Base-by-base conservation (phyloP, 2,888 invertebrate genomes). In the Pyrrhia umbra region DNA sequence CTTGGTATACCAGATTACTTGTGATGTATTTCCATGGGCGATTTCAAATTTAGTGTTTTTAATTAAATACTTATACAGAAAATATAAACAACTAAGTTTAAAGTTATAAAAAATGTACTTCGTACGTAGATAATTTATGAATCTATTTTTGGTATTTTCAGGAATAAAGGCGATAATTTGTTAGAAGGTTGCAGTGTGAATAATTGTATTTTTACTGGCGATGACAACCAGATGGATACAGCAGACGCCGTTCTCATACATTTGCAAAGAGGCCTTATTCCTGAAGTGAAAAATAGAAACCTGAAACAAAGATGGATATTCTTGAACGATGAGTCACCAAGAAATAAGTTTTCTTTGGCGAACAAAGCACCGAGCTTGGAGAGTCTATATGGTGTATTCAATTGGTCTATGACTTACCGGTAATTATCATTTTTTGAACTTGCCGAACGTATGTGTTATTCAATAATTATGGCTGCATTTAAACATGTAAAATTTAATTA, bases 401-500 rank as follows among this genome's bases (percentile, higher is more conserved):
- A 97, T 83, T 97, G 97, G 96, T 96, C 96, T 0, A 96, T 97
- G 96, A 95, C 95, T 1, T 97, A 96, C 83, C 94, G 95, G 96
- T 96, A 85, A 74, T 62, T 64, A 6, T n/a, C 2, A 34, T 34
- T 10, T 27, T 27, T n/a, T 34, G 3, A 34, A 34, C 23, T 6
- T 4, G 23, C 23, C 6, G 2, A 23, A 23, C n/a, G n/a, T n/a
- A n/a, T n/a, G n/a, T n/a, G n/a, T n/a, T n/a, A n/a, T n/a, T n/a
- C n/a, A n/a, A n/a, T n/a, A n/a, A n/a, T n/a, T n/a, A n/a, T n/a
- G n/a, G n/a, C n/a, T n/a, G n/a, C n/a, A n/a, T n/a, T n/a, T n/a
- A n/a, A n/a, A n/a, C n/a, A n/a, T n/a, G n/a, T n/a, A n/a, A n/a
- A n/a, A n/a, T n/a, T n/a, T n/a, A n/a, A n/a, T n/a, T n/a, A n/a